Percentiles rank a stretch among this genome's conserved stretches.
Conservation (phyloP, 2,113 vertebrate genomes). For the Pluvialis apricaria region DNA sequence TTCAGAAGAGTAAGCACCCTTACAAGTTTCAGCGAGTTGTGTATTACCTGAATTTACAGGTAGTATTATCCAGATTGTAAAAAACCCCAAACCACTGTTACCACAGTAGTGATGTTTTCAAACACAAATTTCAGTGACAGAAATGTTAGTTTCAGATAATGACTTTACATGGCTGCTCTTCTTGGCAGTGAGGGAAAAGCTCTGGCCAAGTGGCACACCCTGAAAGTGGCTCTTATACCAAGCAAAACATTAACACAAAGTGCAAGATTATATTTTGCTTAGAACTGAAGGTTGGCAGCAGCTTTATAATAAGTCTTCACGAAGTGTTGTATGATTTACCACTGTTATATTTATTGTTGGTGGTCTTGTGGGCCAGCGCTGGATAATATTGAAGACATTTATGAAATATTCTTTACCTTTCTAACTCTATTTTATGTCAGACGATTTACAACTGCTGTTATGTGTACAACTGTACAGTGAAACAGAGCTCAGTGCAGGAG, state of each 20-base stretch:
- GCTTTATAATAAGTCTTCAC: slow-evolving; percentile 7
- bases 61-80: background rate
- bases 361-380: background rate
- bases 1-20: background rate
- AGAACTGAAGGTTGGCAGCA: background rate
- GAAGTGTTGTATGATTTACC: slow-evolving; percentile 9
- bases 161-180: background rate
- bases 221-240: background rate
- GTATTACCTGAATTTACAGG: background rate
- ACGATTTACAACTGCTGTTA: slow-evolving; percentile 35
- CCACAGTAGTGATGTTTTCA: background rate
- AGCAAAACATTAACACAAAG: background rate
- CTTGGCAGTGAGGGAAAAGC: background rate
- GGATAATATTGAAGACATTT: slow-evolving; percentile 33
- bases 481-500: background rate
- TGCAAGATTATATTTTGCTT: background rate
- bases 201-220: background rate
- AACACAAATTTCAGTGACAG: background rate
- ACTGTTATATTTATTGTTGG: slow-evolving; percentile 39
- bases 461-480: background rate
- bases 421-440: slow-evolving; percentile 36
- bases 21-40: background rate
- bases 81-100: background rate
- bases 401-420: slow-evolving; percentile 57
- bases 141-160: background rate